phyloP scores from a whole-genome alignment of 2,113 vertebrate species.

The Motacilla alba region DNA sequence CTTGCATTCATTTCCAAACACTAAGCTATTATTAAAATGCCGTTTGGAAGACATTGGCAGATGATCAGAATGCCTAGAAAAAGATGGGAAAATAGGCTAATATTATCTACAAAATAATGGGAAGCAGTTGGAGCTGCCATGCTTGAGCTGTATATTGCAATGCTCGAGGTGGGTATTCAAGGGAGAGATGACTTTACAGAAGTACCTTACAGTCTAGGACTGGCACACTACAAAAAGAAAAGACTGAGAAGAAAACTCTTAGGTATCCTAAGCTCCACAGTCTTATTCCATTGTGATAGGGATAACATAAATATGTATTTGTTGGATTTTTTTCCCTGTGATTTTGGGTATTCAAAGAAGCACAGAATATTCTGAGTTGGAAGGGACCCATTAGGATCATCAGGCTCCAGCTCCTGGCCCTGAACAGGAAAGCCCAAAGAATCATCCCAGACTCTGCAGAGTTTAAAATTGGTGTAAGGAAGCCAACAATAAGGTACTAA shows the following conservation, averaged over 20 bases:
- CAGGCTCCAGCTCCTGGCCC: not conserved
- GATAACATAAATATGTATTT: not conserved
- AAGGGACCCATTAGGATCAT: not conserved
- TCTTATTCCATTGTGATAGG: not conserved
- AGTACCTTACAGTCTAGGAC: not conserved
- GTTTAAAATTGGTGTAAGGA: not conserved
- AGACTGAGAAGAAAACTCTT: not conserved
- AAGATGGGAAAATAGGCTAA: not conserved
- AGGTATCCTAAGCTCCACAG: no score
- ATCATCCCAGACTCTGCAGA: not conserved
- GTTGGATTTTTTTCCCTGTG: not conserved
- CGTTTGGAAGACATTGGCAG: not conserved
- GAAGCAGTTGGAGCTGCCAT: not conserved
- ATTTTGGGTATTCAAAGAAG: not conserved
- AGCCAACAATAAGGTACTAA: not conserved
- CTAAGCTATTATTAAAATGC: not conserved
- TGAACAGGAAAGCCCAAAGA: not conserved
- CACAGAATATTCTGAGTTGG: not conserved
- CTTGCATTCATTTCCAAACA: not conserved
- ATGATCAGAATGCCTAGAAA: not conserved
- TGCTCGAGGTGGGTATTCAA: rapidly evolving
- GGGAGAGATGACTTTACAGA: not conserved
- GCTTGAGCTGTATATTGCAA: not conserved
- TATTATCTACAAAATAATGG: not conserved
- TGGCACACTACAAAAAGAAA: not conserved